A percentile compares a stretch with the other conserved stretches of the same genome.
Evolutionary conservation across 1,140 invertebrate genomes (phyloP).

Genomic region (Zaprionus ghesquierei): DNA sequence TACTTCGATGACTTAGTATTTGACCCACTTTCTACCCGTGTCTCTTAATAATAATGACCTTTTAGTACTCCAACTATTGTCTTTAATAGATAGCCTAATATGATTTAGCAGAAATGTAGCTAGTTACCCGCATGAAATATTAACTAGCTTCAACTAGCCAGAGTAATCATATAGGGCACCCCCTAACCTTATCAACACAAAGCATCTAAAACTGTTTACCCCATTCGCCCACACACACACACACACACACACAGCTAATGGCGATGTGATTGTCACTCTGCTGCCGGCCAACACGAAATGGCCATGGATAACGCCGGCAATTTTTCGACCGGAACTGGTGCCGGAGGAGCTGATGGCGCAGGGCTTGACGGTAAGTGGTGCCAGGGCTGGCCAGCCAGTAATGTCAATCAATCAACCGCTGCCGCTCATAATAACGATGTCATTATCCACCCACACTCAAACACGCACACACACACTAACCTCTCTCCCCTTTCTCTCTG

Average conservation of each 20-base stretch:
- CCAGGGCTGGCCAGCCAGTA: background rate
- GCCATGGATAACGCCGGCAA: constrained; percentile 95
- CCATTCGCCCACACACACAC: background rate
- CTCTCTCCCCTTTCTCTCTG: background rate
- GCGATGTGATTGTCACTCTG: constrained; percentile 95
- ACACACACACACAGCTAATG: constrained; percentile 89
- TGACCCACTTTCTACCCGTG: too few relatives aligned
- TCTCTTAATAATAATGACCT: too few relatives aligned
- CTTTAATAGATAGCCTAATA: too few relatives aligned
- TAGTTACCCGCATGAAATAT: background rate
- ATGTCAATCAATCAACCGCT: constrained; percentile 5
- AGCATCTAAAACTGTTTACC: background rate
- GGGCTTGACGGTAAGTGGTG: constrained; percentile 89
- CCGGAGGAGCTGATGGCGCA: constrained; percentile 97
- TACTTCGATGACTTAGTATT: too few relatives aligned
- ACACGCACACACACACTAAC: background rate
- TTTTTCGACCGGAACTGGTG: constrained; percentile 95
- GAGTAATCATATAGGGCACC: background rate
- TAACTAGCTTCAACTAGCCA: background rate
- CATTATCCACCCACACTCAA: background rate
- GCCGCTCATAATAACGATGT: background rate
- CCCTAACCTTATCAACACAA: background rate
- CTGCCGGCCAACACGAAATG: constrained; percentile 94
- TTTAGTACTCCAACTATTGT: too few relatives aligned
- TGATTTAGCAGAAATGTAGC: too few relatives aligned